Evolutionary conservation across 2,888 invertebrate genomes (phyloP).

Genomic region (Philonicus albiceps): DNA sequence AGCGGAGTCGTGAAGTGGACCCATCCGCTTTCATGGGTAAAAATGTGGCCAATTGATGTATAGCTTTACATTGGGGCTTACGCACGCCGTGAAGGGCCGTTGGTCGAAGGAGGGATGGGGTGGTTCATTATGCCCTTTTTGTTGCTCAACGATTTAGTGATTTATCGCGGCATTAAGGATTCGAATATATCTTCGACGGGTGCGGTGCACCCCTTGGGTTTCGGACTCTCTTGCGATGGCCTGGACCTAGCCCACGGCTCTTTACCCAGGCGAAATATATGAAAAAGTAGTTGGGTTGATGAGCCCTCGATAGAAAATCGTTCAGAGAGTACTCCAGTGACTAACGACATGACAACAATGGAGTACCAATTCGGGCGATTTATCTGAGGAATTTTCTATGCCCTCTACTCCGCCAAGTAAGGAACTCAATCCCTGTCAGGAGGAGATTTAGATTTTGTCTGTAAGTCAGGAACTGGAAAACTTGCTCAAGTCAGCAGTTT

Average conservation of each 20-base stretch:
- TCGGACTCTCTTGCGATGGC: neutral
- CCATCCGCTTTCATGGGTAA: neutral
- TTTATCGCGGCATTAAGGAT: constrained; percentile 35
- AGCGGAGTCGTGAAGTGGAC: constrained; percentile 9
- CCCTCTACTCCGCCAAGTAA: neutral
- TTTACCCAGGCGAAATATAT: neutral
- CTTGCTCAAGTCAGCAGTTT: neutral
- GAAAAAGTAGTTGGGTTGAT: constrained; percentile 29
- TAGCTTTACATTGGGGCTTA: constrained; percentile 35
- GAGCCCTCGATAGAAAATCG: constrained; percentile 22
- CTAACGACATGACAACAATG: constrained; percentile 34
- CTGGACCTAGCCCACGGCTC: neutral
- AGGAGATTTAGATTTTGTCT: constrained; percentile 20
- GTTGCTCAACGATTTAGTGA: constrained; percentile 35
- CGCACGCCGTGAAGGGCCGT: neutral
- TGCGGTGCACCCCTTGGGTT: neutral
- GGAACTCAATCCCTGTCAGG: neutral
- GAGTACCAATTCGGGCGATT: constrained; percentile 23
- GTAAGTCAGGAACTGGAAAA: neutral
- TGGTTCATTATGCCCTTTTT: constrained; percentile 36
- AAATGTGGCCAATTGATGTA: constrained; percentile 41
- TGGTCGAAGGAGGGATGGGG: neutral
- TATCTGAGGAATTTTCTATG: neutral
- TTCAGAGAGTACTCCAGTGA: constrained; percentile 18
- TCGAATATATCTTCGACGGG: constrained; percentile 24